Conservation (phyloP, 1,140 invertebrate genomes). For the Pachypeltis micranthus region DNA sequence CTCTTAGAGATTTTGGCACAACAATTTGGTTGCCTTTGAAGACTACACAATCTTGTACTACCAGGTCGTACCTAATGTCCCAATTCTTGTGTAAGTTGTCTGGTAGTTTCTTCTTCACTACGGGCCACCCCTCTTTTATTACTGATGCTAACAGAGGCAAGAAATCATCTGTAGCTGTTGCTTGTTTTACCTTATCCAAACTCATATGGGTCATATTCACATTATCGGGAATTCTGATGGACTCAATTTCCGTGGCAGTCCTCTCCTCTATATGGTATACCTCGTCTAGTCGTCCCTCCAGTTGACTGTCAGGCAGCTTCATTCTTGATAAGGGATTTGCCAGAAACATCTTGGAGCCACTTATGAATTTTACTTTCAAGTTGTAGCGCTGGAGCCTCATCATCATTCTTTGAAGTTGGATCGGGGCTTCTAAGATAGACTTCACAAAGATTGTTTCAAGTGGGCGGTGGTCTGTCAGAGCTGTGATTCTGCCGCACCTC, state of each 20-base stretch:
- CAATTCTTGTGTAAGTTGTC: not conserved
- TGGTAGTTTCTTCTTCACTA: not conserved
- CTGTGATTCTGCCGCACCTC: not conserved
- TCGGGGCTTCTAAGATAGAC: not conserved
- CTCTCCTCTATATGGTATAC: not conserved
- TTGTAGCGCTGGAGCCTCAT: not conserved
- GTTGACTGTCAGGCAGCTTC: not conserved
- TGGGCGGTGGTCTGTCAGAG: not conserved
- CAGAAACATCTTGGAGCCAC: not conserved
- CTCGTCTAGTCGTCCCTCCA: not conserved
- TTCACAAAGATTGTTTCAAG: not conserved
- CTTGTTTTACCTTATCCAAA: not conserved
- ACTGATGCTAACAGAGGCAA: not conserved
- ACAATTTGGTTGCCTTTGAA: not conserved
- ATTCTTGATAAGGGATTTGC: not conserved
- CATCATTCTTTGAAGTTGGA: not conserved
- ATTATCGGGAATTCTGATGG: not conserved
- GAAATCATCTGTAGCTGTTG: not conserved
- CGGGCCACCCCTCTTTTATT: not conserved
- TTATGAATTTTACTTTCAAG: not conserved
- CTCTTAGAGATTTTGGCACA: not conserved
- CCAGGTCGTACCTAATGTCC: not conserved
- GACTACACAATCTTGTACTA: not conserved
- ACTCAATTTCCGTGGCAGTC: not conserved
- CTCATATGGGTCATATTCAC: not conserved